Evolutionary conservation across 2,888 invertebrate species (phyloP).

Genomic region (Epistrophe grossulariae): DNA sequence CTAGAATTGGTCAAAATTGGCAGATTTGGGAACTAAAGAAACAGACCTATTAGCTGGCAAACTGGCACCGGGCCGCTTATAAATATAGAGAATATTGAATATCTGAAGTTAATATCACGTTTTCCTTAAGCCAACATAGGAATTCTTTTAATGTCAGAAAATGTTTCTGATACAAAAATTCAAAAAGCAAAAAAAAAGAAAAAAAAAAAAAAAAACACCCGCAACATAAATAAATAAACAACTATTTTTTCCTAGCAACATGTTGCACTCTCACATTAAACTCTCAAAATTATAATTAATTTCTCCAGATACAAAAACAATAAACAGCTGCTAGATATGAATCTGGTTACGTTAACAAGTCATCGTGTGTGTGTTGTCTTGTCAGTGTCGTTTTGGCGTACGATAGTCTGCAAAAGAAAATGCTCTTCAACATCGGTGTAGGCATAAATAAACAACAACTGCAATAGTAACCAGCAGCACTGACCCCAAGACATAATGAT

Average conservation of each 20-base stretch:
- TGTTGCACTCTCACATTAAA: conserved; percentile 11
- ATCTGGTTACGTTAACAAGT: conserved; percentile 7
- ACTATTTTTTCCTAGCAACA: conserved; percentile 4
- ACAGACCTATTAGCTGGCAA: no score
- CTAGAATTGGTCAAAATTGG: no score
- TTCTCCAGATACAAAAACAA: conserved; percentile 22
- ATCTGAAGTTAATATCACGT: no score
- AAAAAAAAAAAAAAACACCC: background rate
- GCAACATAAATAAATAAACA: background rate
- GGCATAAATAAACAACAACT: background rate
- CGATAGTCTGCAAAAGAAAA: conserved; percentile 24
- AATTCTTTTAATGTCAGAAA: no score
- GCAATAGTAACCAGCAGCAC: conserved; percentile 12
- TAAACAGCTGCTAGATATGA: conserved; percentile 18
- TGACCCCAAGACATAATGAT: conserved; percentile 56
- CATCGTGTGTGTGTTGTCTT: background rate
- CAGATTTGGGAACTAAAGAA: no score
- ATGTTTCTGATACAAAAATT: background rate
- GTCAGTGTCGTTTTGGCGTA: background rate
- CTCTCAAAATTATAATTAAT: conserved; percentile 1
- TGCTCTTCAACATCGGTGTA: conserved; percentile 20
- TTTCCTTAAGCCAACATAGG: no score
- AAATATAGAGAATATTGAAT: no score
- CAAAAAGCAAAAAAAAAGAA: background rate
- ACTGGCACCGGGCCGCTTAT: no score